A percentile compares a stretch with the other conserved stretches of the same genome.
phyloP scores from a whole-genome alignment of 2,888 invertebrate genomes.

The Cryptocheilus praepositus region DNA sequence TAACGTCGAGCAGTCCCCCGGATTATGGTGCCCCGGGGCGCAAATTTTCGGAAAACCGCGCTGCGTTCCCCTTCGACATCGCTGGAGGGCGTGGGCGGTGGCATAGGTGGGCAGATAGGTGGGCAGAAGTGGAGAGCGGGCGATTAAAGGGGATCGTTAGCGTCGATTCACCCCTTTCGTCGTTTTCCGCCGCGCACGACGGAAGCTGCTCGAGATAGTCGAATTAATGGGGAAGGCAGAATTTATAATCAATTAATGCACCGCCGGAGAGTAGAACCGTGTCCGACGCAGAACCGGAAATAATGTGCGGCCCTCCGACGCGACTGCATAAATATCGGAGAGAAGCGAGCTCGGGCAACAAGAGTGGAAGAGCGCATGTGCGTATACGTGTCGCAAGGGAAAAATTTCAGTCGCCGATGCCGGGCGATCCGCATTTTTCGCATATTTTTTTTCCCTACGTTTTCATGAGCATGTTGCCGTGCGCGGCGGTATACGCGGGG shows the following conservation, averaged over 20 bases:
- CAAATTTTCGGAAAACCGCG: background rate
- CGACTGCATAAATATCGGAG: background rate
- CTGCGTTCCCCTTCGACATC: background rate
- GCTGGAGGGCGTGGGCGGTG: constrained; percentile 11
- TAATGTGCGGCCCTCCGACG: constrained; percentile 23
- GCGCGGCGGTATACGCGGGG: too few relatives aligned
- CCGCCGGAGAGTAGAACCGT: constrained; percentile 47
- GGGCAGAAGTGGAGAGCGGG: constrained; percentile 14
- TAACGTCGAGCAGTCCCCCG: background rate
- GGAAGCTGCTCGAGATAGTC: constrained; percentile 62
- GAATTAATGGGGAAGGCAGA: constrained; percentile 62
- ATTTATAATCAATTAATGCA: constrained; percentile 70
- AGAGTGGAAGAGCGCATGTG: background rate
- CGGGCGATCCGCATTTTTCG: too few relatives aligned
- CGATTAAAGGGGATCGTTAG: constrained; percentile 54
- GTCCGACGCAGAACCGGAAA: constrained; percentile 26
- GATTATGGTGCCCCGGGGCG: background rate
- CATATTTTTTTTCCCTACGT: too few relatives aligned
- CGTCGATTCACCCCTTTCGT: constrained; percentile 41
- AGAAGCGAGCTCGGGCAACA: too few relatives aligned
- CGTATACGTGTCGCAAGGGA: background rate
- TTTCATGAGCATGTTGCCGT: too few relatives aligned
- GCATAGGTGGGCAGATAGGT: constrained; percentile 19
- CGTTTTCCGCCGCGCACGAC: constrained; percentile 36
- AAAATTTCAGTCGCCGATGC: background rate